Evolutionary conservation across 2,888 invertebrate genomes (phyloP), one percentile per base, ranked within the genome.

Genomic region (Ectropis crepuscularia): DNA sequence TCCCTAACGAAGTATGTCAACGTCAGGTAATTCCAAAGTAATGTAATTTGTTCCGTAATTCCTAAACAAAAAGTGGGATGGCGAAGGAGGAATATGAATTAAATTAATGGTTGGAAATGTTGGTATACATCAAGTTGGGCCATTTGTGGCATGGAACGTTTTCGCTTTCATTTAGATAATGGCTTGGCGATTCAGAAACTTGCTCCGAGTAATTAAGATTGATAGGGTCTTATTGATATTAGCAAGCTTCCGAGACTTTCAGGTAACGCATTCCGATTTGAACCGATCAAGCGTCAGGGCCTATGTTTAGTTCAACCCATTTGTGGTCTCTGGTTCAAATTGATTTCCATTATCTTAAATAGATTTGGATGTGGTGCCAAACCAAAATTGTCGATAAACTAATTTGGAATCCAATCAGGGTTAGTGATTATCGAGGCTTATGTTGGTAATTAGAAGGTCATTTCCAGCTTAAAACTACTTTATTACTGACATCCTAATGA

Each of bases 141-240:
- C 65, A 73, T 72, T 69, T 69, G 62, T 64, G 62, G 67, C 64
- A 54, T 59, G 65, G 67, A 68, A 50, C 65, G 67, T 76, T 77
- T 77, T 80, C 79, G 68, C 76, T 81, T 82, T 83, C 82, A 87
- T 87, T 86, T 82, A 78, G 83, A 80, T 87, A 88, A 87, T 88
- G 82, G 84, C 69, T 71, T 71, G 76, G 59, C 78, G 79, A 81
- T 82, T 79, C 76, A 71, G 70, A 74, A 85, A 85, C 79, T 82
- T 84, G 71, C 79, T 77, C 65, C 79, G 72, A 80, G 80, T 86
- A 86, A 87, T 87, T 83, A 82, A 82, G 84, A 87, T 86, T 86
- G 80, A 86, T 86, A 78, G 78, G 74, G 74, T 77, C 72, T 66
- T 76, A 80, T 79, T 79, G 79, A 81, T 81, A 78, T 82, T 78